phyloP scores from a whole-genome alignment of 2,113 vertebrate genomes.

The Cinclus mexicanus region DNA sequence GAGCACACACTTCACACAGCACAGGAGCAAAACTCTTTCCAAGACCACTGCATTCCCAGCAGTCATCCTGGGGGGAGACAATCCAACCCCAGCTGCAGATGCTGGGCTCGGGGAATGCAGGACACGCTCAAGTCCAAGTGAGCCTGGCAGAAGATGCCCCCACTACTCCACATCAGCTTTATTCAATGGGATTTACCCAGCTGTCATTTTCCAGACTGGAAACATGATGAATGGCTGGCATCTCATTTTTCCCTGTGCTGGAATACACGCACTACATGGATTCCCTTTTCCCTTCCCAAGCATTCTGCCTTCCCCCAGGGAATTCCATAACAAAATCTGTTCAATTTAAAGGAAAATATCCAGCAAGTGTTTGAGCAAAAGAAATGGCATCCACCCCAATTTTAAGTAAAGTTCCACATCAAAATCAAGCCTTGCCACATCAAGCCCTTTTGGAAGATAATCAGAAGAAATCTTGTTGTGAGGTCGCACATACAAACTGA shows the following conservation, averaged over 20 bases:
- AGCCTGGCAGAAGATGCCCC: not conserved
- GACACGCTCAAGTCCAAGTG: not conserved
- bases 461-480: not conserved
- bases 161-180: not conserved
- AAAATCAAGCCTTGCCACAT: not conserved
- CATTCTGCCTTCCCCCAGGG: not conserved
- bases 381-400: not conserved
- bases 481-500: not conserved
- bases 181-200: slow-evolving; percentile 15
- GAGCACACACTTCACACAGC: not conserved
- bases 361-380: not conserved
- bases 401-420: not conserved
- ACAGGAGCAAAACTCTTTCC: not conserved
- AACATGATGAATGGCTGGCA: not conserved
- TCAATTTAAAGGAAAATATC: not conserved
- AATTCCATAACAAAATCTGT: not conserved
- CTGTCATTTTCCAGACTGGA: not conserved
- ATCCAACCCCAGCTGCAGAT: not conserved
- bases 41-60: rapidly evolving
- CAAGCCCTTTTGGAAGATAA: not conserved
- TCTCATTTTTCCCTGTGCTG: not conserved
- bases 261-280: not conserved
- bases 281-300: slow-evolving; percentile 32
- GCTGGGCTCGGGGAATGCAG: not conserved
- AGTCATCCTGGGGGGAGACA: not conserved